These are phyloP conservation scores for Heliconius ethilla DNA, from an alignment of 2,888 invertebrate species.

Conservation along the genomic window DNA sequence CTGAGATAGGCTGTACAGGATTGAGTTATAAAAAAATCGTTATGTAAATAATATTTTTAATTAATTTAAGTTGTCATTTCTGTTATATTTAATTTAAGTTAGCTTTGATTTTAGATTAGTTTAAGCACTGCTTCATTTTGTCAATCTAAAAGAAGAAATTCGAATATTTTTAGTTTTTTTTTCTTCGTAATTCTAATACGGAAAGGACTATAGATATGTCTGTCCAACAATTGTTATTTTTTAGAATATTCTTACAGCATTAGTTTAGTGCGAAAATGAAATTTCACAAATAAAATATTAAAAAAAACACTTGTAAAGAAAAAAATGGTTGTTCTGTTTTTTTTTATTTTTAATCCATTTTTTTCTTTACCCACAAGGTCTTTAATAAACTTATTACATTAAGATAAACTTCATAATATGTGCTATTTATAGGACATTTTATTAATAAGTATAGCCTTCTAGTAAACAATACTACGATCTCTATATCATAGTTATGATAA, in stretches of 20 bases:
- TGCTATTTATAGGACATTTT: background rate
- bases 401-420: background rate
- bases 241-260: too few species aligned
- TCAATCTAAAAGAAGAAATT: background rate
- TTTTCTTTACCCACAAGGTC: background rate
- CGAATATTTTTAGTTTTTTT: background rate
- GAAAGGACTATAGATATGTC: background rate
- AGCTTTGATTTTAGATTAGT: too few species aligned
- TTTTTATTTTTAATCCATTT: too few species aligned
- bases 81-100: background rate
- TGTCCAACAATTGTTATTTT: background rate
- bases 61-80: background rate
- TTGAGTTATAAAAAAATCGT: constrained; percentile 10
- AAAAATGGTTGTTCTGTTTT: too few species aligned
- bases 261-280: background rate
- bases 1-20: constrained; percentile 34
- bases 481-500: background rate
- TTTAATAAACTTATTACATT: background rate
- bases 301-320: background rate
- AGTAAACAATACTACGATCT: constrained; percentile 4
- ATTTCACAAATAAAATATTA: background rate
- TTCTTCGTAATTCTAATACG: background rate
- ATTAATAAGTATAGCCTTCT: background rate
- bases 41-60: constrained; percentile 8
- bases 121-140: background rate